phyloP scores from a whole-genome alignment of 2,113 vertebrate genomes.

The Odocoileus hemionus region DNA sequence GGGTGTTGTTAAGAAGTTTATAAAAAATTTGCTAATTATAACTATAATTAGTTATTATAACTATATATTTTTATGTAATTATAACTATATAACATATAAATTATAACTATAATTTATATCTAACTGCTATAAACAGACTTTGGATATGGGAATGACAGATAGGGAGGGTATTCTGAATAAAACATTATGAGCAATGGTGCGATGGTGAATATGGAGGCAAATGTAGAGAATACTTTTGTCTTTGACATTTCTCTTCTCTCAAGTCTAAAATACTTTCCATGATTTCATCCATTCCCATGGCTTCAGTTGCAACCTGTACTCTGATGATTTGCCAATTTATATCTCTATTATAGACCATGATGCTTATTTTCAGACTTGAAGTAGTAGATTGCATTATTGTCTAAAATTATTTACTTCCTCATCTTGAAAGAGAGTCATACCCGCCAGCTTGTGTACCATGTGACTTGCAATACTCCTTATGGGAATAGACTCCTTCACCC shows the following conservation, averaged over 20 bases:
- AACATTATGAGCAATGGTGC: background rate
- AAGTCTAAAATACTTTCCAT: background rate
- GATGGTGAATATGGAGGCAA: background rate
- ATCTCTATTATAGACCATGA: background rate
- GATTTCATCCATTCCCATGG: background rate
- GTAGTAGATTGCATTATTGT: background rate
- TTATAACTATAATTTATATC: background rate
- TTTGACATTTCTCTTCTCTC: background rate
- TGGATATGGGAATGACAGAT: background rate
- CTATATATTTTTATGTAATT: background rate
- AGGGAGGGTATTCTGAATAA: background rate
- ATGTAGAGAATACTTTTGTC: background rate
- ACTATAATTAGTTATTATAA: background rate
- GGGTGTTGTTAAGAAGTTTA: background rate
- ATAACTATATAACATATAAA: background rate
- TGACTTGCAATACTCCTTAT: background rate
- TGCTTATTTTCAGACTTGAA: background rate
- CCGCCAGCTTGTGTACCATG: background rate
- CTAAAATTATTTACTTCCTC: background rate
- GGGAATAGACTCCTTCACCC: background rate
- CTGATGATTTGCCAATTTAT: background rate
- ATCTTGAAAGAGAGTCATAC: background rate
- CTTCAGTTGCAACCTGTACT: background rate
- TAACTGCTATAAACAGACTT: background rate
- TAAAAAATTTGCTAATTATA: background rate